Base-by-base conservation (phyloP, 2,113 vertebrate species). In the Neotragus moschatus region DNA sequence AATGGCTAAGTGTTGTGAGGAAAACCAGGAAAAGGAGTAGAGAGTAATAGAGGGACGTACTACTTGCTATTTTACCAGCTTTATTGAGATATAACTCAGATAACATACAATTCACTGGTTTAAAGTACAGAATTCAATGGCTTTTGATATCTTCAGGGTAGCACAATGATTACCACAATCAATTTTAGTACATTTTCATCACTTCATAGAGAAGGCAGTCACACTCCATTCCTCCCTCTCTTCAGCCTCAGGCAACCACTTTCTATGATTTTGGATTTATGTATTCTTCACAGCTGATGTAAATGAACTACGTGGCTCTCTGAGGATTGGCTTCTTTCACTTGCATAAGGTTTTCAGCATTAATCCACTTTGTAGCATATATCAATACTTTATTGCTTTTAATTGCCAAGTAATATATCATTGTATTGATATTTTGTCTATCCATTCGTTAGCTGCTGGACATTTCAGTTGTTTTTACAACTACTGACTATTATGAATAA, bases 1-100 rank as follows among this genome's bases (percentile, higher is more conserved):
- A 55, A 39, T 92, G 25, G 33, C n/a, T 75, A 84, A 75, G 26
- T 90, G 51, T 49, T 73, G 53, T 30, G 36, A 88, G 60, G 30
- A 80, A 89, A 88, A 73, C 58, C 49, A 63, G 39, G 28, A 91
- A 91, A 94, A 89, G 81, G 21, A 93, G 79, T 88, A 90, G 17
- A 90, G 17, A 88, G 47, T 91, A 84, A 70, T 25, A 81, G 36
- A 60, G 10, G 25, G 28, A 94, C 4, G 8, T 60, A 60, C 66
- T 60, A 80, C 12, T 70, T 90, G 26, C 28, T 84, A 90, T 39
- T 81, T 82, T 60, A 95, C 45, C 7, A 80, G 85, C 33, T 90
- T 97, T 87, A 94, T 49, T 96, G 73, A 88, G 51, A 81, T 91
- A 17, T 43, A 90, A 81, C 77, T 87, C 53, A 95, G 88, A 84